phyloP scores from a whole-genome alignment of 2,797 vertebrate species.

The Onychomys leucogaster region DNA sequence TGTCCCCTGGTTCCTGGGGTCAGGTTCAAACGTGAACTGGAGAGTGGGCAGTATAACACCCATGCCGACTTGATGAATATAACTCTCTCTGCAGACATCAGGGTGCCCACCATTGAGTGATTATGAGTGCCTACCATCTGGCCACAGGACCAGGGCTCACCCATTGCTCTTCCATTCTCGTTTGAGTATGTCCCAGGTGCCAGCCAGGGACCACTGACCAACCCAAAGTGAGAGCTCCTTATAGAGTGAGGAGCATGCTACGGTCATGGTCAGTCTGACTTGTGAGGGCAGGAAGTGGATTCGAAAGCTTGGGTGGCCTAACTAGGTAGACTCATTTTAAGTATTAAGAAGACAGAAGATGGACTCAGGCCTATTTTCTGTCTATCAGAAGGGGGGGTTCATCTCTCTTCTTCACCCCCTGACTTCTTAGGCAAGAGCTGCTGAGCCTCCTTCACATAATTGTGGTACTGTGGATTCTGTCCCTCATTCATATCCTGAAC shows the following conservation, averaged over 20 bases:
- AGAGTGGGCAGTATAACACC: accelerated
- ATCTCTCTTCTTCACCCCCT: not conserved
- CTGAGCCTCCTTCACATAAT: not conserved
- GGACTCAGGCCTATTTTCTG: not conserved
- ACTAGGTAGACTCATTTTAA: not conserved
- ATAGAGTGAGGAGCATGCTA: accelerated
- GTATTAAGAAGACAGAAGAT: not conserved
- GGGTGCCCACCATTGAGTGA: too few species aligned
- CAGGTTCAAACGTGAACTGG: not conserved
- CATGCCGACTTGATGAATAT: accelerated
- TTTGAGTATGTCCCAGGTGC: too few species aligned
- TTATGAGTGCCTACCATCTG: too few species aligned
- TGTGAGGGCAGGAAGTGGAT: not conserved
- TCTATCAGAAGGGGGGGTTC: not conserved
- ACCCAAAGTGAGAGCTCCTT: not conserved
- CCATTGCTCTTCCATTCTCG: not conserved
- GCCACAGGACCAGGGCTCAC: not conserved
- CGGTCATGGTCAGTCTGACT: not conserved
- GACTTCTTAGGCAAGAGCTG: not conserved
- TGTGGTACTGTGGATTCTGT: not conserved
- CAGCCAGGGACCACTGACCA: not conserved
- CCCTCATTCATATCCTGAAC: not conserved
- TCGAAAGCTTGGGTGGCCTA: not conserved
- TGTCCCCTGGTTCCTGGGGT: not conserved
- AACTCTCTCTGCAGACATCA: not conserved